These are phyloP conservation scores for Tachysurus fulvidraco DNA, from an alignment of 2,113 vertebrate genomes.

Conservation along the genomic window DNA sequence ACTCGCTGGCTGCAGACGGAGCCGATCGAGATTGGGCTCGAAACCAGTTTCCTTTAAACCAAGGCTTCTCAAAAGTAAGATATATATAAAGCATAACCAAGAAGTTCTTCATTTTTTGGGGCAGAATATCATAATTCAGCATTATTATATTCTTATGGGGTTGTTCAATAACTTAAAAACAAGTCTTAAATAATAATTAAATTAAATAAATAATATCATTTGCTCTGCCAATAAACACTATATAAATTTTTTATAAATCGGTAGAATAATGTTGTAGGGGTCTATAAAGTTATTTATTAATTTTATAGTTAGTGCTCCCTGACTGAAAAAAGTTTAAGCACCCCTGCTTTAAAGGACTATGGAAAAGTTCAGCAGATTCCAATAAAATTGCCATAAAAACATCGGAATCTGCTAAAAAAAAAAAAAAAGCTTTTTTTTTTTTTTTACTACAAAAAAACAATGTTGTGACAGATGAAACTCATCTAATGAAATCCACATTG, in stretches of 20 bases:
- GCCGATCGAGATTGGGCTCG: background rate
- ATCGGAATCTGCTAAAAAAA: background rate
- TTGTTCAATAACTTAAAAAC: background rate
- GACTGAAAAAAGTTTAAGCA: background rate
- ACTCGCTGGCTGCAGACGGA: background rate
- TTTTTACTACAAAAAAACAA: background rate
- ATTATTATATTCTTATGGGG: background rate
- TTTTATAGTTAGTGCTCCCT: background rate
- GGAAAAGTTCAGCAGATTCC: background rate
- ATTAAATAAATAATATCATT: background rate
- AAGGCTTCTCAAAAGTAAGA: background rate
- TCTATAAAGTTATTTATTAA: background rate
- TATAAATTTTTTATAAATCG: background rate
- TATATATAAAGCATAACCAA: background rate
- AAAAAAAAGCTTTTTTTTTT: too few relatives aligned
- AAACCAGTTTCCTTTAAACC: background rate
- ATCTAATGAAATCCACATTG: slow-evolving; percentile 12
- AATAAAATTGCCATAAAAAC: background rate
- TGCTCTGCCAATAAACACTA: background rate
- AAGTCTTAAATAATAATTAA: too few relatives aligned
- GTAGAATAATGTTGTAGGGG: background rate
- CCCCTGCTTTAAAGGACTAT: background rate
- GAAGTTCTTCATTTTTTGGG: background rate
- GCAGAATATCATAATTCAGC: background rate
- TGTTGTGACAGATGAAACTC: slow-evolving; percentile 6